Conservation (phyloP, 2,113 vertebrate genomes). For the Boleophthalmus pectinirostris region DNA sequence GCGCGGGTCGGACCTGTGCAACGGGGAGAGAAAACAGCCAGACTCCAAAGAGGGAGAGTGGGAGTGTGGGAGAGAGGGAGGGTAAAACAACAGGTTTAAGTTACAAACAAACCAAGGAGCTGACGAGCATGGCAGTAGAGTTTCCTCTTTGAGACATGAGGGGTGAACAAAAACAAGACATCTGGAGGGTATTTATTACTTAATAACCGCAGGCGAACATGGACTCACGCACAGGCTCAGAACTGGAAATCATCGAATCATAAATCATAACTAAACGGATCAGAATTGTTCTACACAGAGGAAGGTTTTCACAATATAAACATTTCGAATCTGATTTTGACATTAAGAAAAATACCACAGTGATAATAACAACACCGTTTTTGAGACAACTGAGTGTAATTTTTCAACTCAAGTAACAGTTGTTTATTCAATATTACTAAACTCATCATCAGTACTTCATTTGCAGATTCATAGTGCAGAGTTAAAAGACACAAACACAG, state of each 20-base stretch:
- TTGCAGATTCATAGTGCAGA: no score
- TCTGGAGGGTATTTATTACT: constrained; percentile 47
- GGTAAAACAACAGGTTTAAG: constrained; percentile 54
- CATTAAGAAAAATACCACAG: no score
- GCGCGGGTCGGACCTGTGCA: constrained; percentile 33
- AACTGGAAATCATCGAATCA: neutral
- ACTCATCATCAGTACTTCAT: no score
- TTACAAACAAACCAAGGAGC: constrained; percentile 35
- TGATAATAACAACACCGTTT: no score
- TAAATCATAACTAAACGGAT: neutral
- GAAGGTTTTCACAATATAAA: no score
- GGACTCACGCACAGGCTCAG: constrained; percentile 25
- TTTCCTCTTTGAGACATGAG: constrained; percentile 41
- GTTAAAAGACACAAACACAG: no score
- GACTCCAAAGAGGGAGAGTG: constrained; percentile 31
- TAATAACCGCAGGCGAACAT: constrained; percentile 37
- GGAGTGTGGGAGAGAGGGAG: constrained; percentile 23
- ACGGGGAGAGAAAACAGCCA: constrained; percentile 33
- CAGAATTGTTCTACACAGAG: no score
- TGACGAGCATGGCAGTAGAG: constrained; percentile 1
- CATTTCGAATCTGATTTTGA: no score
- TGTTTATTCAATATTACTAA: no score
- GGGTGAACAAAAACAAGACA: constrained; percentile 52
- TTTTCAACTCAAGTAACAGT: no score
- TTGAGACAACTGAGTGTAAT: no score